Percentiles rank a stretch among this genome's conserved stretches.
phyloP scores from a whole-genome alignment of 2,888 invertebrate species.

The Trissonchulus latispiculum region DNA sequence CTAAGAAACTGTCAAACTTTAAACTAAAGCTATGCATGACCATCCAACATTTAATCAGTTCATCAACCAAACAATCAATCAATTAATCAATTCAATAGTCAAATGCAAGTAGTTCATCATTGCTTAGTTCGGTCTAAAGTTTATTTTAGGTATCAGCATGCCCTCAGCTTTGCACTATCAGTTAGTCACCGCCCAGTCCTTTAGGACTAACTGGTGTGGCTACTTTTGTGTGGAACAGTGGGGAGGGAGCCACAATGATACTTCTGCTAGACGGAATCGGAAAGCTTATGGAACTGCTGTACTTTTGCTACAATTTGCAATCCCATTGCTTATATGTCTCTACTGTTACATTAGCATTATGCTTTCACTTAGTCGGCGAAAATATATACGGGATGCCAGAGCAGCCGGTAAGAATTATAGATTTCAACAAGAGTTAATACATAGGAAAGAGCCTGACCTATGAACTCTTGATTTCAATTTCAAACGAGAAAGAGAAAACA shows the following conservation, averaged over 20 bases:
- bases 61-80: no score
- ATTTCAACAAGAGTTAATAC: no score
- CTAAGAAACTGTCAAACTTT: no score
- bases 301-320: slow-evolving; percentile 76
- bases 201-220: not conserved
- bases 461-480: no score
- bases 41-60: no score
- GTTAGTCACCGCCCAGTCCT: not conserved
- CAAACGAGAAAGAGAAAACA: no score
- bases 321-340: slow-evolving; percentile 85
- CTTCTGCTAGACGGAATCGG: not conserved
- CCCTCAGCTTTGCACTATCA: not conserved
- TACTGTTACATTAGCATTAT: slow-evolving; percentile 80
- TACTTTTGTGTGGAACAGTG: not conserved
- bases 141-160: no score
- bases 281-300: slow-evolving; percentile 68
- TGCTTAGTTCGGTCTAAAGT: no score
- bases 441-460: no score
- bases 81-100: no score
- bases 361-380: not conserved
- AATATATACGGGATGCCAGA: not conserved
- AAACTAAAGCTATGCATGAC: no score
- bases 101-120: no score
- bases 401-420: not conserved
- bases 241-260: not conserved